These are phyloP conservation scores for Empidonax traillii DNA, from an alignment of 2,113 vertebrate genomes.

Conservation along the genomic window DNA sequence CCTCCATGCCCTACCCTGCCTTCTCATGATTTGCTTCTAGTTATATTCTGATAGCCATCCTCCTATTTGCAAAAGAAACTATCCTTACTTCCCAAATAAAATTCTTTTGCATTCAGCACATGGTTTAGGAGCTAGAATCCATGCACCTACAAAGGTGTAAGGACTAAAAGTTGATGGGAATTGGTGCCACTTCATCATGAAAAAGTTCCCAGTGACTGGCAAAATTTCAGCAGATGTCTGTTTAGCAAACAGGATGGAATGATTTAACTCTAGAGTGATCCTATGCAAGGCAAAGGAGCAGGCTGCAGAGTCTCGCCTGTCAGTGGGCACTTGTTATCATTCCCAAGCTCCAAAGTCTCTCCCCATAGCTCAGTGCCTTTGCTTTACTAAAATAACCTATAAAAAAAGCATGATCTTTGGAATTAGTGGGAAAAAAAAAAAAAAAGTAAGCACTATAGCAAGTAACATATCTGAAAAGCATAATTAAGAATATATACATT, in stretches of 20 bases:
- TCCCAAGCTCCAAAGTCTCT: neutral
- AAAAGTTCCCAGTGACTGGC: neutral
- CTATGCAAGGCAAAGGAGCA: neutral
- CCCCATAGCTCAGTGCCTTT: neutral
- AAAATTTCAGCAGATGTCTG: neutral
- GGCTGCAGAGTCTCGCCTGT: neutral
- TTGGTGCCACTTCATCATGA: neutral
- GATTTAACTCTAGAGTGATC: neutral
- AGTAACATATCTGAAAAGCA: neutral
- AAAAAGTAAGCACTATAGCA: neutral
- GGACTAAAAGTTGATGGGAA: neutral
- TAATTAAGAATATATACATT: neutral
- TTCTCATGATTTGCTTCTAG: neutral
- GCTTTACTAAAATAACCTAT: neutral
- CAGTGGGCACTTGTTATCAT: neutral
- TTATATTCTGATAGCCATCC: neutral
- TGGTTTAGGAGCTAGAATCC: neutral
- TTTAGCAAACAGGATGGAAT: neutral
- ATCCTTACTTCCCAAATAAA: neutral
- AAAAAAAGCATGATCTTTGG: neutral
- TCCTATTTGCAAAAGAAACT: neutral
- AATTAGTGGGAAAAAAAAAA: neutral
- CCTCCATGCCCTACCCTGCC: neutral
- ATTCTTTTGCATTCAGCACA: neutral
- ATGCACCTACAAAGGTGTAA: neutral